Conservation (phyloP, 1,140 invertebrate genomes). For the Sycophaga agraensis region DNA sequence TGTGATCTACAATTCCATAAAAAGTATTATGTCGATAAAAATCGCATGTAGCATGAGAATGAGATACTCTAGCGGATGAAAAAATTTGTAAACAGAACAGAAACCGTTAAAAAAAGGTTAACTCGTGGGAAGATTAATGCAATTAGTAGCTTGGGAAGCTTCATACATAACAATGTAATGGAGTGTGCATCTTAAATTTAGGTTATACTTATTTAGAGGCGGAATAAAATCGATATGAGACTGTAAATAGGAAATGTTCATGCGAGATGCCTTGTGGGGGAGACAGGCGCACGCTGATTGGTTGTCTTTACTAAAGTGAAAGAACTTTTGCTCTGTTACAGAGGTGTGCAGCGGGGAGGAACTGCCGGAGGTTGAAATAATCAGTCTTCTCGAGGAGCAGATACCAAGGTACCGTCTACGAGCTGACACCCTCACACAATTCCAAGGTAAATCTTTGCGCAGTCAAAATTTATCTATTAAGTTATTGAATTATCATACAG, state of each 20-base stretch:
- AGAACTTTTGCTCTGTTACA: conserved; percentile 48
- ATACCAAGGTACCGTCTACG: conserved; percentile 92
- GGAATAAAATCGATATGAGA: conserved; percentile 10
- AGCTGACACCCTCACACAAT: conserved; percentile 91
- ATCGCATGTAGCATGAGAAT: too few species aligned
- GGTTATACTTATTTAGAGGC: conserved; percentile 1
- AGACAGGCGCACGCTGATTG: conserved; percentile 4
- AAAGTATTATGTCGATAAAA: too few species aligned
- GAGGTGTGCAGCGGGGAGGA: conserved; percentile 85
- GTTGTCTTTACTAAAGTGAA: conserved; percentile 14
- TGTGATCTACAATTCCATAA: too few species aligned
- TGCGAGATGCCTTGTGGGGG: not conserved
- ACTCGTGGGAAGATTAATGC: too few species aligned
- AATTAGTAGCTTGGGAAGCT: too few species aligned
- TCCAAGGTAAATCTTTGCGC: conserved; percentile 68
- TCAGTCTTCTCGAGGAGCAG: conserved; percentile 91
- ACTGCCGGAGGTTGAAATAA: conserved; percentile 90
- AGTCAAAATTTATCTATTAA: too few species aligned
- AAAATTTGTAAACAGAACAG: too few species aligned
- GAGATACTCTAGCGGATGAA: too few species aligned
- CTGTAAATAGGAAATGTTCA: conserved; percentile 10
- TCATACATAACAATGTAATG: too few species aligned
- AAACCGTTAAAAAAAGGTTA: too few species aligned
- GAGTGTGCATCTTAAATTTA: not conserved
- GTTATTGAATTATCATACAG: too few species aligned